These are phyloP conservation scores for Cheumatopsyche charites DNA, from an alignment of 1,140 invertebrate species.

Conservation along the genomic window DNA sequence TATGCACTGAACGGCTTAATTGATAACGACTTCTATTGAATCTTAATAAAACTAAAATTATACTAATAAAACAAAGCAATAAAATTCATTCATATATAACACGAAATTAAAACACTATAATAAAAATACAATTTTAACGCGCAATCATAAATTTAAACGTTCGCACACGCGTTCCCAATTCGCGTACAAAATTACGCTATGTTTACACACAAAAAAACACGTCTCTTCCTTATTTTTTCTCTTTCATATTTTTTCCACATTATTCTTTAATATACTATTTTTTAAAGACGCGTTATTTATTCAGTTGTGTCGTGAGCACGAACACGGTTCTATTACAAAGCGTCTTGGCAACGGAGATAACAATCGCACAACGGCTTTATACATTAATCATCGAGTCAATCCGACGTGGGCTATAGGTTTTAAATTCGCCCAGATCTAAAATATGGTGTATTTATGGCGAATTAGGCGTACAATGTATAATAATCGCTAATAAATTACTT, in stretches of 20 bases:
- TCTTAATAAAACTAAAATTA: too few species aligned
- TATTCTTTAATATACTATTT: not conserved
- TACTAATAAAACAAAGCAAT: too few species aligned
- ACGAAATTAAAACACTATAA: too few species aligned
- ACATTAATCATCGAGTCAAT: slow-evolving; percentile 29
- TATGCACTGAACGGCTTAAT: too few species aligned
- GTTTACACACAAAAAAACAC: too few species aligned
- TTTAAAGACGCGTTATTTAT: slow-evolving; percentile 23
- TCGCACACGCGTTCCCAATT: not conserved
- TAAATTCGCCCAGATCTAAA: not conserved
- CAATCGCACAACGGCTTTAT: slow-evolving; percentile 30
- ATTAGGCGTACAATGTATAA: slow-evolving; percentile 23
- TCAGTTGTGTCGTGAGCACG: slow-evolving; percentile 32
- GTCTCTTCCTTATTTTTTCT: too few species aligned
- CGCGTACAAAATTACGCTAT: not conserved
- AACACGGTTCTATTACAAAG: slow-evolving; percentile 29
- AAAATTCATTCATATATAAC: too few species aligned
- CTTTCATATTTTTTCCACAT: not conserved
- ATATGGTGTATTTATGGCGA: slow-evolving; percentile 18
- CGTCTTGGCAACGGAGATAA: slow-evolving; percentile 36
- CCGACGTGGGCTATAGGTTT: slow-evolving; percentile 7
- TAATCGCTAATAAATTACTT: slow-evolving; percentile 6
- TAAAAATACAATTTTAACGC: too few species aligned
- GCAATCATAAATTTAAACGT: too few species aligned
- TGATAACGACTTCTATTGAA: too few species aligned